phyloP scores from a whole-genome alignment of 2,888 invertebrate species.

The Hoplodrina ambigua region DNA sequence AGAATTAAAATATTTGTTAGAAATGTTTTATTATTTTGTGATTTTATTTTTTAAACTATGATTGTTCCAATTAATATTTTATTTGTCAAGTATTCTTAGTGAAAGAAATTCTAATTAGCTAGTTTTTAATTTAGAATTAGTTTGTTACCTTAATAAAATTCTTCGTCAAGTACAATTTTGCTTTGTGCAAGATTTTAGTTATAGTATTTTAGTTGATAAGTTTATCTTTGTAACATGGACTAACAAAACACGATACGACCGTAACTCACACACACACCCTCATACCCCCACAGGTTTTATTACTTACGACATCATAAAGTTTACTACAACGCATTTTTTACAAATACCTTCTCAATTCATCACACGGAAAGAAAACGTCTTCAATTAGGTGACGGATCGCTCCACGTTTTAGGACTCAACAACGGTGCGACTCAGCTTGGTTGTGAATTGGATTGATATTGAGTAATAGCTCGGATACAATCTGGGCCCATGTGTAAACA shows the following conservation, averaged over 20 bases:
- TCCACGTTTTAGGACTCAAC: constrained; percentile 1
- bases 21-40: too few species aligned
- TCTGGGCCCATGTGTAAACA: too few species aligned
- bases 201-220: too few species aligned
- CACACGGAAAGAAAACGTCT: constrained; percentile 19
- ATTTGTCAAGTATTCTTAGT: too few species aligned
- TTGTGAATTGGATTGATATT: not conserved
- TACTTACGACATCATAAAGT: constrained; percentile 21
- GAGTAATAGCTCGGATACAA: not conserved
- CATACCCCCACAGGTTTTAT: not conserved
- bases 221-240: not conserved
- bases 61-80: too few species aligned
- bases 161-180: too few species aligned
- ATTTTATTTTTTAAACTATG: too few species aligned
- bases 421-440: not conserved
- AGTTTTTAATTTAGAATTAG: too few species aligned
- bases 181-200: too few species aligned
- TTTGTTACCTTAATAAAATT: too few species aligned
- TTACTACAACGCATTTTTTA: constrained; percentile 6
- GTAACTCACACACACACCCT: not conserved
- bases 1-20: not conserved
- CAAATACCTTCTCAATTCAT: constrained; percentile 30
- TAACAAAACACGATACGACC: not conserved
- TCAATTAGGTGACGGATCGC: constrained; percentile 24
- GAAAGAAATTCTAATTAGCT: too few species aligned